phyloP scores from a whole-genome alignment of 2,888 invertebrate genomes.

The Chrysomela aeneicollis region DNA sequence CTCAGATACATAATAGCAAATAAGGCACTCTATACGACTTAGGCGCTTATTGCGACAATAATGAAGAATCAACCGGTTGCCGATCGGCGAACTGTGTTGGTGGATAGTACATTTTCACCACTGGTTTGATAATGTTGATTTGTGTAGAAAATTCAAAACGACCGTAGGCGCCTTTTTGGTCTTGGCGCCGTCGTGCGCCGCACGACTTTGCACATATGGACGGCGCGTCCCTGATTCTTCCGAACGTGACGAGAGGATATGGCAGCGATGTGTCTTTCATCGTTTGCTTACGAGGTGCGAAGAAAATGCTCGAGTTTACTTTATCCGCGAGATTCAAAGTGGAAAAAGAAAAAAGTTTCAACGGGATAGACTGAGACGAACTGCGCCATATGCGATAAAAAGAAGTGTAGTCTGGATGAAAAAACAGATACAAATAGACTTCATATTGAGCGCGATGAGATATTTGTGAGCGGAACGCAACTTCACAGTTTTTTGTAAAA shows the following conservation, averaged over 20 bases:
- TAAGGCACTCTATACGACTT: too few relatives aligned
- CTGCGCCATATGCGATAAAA: conserved; percentile 42
- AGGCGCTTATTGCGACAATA: too few relatives aligned
- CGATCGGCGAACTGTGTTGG: too few relatives aligned
- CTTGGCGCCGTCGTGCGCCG: too few relatives aligned
- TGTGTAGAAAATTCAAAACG: too few relatives aligned
- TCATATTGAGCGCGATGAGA: conserved; percentile 49
- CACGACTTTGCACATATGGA: too few relatives aligned
- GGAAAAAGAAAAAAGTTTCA: conserved; percentile 41
- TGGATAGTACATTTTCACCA: too few relatives aligned
- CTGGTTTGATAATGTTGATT: too few relatives aligned
- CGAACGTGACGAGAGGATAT: conserved; percentile 54
- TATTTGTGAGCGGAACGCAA: conserved; percentile 44
- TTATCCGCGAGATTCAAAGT: conserved; percentile 50
- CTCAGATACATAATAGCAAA: too few relatives aligned
- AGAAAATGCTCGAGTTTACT: conserved; percentile 56
- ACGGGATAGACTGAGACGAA: conserved; percentile 34
- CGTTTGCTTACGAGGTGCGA: conserved; percentile 56
- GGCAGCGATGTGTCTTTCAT: conserved; percentile 57
- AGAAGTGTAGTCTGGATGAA: conserved; percentile 35
- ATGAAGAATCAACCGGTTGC: too few relatives aligned
- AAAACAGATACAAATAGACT: conserved; percentile 44
- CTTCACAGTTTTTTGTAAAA: conserved; percentile 29
- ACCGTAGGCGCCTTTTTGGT: too few relatives aligned
- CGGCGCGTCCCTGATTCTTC: too few relatives aligned